Percentiles rank a stretch among this genome's conserved stretches.
These are phyloP conservation scores for Rhingia campestris DNA, from an alignment of 2,888 invertebrate genomes.

Conservation along the genomic window DNA sequence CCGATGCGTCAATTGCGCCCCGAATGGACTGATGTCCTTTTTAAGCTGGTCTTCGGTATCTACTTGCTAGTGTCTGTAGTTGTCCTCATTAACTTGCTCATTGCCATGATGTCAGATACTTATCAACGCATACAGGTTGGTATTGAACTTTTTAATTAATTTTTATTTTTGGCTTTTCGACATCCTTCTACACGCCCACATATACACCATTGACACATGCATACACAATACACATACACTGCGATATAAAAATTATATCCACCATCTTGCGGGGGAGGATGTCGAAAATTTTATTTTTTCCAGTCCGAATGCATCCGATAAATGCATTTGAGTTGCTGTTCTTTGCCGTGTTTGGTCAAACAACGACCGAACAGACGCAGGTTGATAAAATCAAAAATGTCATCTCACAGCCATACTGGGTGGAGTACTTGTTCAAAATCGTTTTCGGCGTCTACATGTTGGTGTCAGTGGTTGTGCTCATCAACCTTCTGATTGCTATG, in stretches of 20 bases:
- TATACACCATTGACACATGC: conserved; percentile 45
- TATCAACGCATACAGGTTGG: conserved; percentile 99
- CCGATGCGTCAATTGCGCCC: conserved; percentile 88
- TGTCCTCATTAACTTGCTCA: conserved; percentile 98
- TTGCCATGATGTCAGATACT: conserved; percentile 99
- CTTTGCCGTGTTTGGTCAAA: conserved; percentile 99
- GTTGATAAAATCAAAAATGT: conserved; percentile 85
- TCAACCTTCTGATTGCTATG: conserved; percentile 99
- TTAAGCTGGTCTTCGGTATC: conserved; percentile 96
- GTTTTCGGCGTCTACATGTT: conserved; percentile 98
- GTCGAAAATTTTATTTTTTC: conserved; percentile 78
- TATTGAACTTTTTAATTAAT: conserved; percentile 80
- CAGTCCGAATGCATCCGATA: conserved; percentile 94
- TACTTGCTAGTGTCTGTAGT: conserved; percentile 99
- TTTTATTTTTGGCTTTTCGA: conserved; percentile 71
- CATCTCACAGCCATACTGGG: conserved; percentile 90
- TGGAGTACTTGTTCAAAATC: conserved; percentile 93
- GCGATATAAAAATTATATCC: background rate
- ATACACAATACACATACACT: background rate
- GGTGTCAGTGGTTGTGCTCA: conserved; percentile 99
- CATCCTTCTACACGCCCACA: conserved; percentile 47
- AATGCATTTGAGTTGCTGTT: conserved; percentile 98
- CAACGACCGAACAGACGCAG: conserved; percentile 91
- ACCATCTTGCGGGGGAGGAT: conserved; percentile 37
- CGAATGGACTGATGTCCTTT: conserved; percentile 92